These are phyloP conservation scores for Aramus guarauna DNA, from an alignment of 2,113 vertebrate species.

Conservation along the genomic window DNA sequence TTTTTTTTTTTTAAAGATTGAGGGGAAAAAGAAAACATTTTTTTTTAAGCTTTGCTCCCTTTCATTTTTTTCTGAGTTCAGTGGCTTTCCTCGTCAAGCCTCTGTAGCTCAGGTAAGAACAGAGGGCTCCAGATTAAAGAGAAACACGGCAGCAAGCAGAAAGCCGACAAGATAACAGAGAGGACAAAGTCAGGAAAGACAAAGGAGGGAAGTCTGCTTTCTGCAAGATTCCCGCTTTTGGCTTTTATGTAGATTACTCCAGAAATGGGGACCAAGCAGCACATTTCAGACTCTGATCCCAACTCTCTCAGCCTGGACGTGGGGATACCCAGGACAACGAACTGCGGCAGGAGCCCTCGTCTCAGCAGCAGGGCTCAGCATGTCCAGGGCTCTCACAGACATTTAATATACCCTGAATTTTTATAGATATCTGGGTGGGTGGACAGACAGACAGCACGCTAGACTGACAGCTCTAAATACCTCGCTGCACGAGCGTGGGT, in stretches of 20 bases:
- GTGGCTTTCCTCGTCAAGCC: constrained; percentile 17
- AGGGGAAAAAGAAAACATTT: constrained; percentile 10
- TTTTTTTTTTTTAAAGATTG: background rate
- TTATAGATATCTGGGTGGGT: constrained; percentile 9
- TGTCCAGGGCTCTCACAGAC: background rate
- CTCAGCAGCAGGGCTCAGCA: background rate
- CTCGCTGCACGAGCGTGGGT: background rate
- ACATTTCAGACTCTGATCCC: background rate
- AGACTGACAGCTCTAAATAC: constrained; percentile 50
- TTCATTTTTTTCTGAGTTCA: constrained; percentile 3
- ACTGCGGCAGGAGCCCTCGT: background rate
- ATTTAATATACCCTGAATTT: background rate
- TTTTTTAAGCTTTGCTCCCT: constrained; percentile 38
- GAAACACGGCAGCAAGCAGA: constrained; percentile 11
- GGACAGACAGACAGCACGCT: constrained; percentile 41
- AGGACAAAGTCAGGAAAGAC: background rate
- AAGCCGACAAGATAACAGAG: background rate
- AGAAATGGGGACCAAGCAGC: background rate
- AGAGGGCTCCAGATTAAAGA: constrained; percentile 50
- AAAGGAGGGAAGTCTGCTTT: constrained; percentile 11
- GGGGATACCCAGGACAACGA: accelerated
- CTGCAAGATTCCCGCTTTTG: background rate
- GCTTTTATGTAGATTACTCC: background rate
- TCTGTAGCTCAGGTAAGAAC: constrained; percentile 53
- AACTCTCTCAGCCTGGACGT: accelerated